These are phyloP conservation scores for Magallana ariakensis DNA, from an alignment of 1,140 invertebrate genomes.

Conservation along the genomic window DNA sequence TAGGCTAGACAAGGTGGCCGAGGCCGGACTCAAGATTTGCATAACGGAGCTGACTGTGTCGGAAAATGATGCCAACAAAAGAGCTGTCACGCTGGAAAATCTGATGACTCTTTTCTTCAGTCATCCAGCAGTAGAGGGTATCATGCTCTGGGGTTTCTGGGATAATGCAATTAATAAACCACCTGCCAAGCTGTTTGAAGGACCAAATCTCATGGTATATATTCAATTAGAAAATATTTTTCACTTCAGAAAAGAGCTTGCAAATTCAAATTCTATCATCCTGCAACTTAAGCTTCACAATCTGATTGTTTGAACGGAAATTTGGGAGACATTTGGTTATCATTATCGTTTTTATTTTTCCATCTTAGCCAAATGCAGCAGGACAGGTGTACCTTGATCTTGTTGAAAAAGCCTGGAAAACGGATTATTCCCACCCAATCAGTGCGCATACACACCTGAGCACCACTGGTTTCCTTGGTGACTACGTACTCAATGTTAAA, in stretches of 20 bases:
- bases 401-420: slow-evolving; percentile 40
- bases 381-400: slow-evolving; percentile 7
- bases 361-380: slow-evolving; percentile 57
- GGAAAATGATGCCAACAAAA: slow-evolving; percentile 40
- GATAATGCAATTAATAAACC: slow-evolving; percentile 57
- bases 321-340: background rate
- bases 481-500: background rate
- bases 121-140: slow-evolving; percentile 69
- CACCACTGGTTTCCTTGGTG: slow-evolving; percentile 48
- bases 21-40: slow-evolving; percentile 67
- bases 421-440: slow-evolving; percentile 30
- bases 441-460: background rate
- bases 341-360: background rate
- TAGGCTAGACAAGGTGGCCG: slow-evolving; percentile 64
- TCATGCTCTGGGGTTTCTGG: slow-evolving; percentile 75
- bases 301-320: background rate
- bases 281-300: no score
- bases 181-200: slow-evolving; percentile 50
- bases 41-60: slow-evolving; percentile 64
- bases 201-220: slow-evolving; percentile 55
- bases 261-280: no score
- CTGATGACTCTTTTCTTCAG: slow-evolving; percentile 66
- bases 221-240: background rate
- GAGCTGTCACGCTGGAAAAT: slow-evolving; percentile 57
- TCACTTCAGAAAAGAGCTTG: background rate